These are phyloP conservation scores for Drosophila insularis DNA, from an alignment of 1,140 invertebrate species.

Conservation along the genomic window DNA sequence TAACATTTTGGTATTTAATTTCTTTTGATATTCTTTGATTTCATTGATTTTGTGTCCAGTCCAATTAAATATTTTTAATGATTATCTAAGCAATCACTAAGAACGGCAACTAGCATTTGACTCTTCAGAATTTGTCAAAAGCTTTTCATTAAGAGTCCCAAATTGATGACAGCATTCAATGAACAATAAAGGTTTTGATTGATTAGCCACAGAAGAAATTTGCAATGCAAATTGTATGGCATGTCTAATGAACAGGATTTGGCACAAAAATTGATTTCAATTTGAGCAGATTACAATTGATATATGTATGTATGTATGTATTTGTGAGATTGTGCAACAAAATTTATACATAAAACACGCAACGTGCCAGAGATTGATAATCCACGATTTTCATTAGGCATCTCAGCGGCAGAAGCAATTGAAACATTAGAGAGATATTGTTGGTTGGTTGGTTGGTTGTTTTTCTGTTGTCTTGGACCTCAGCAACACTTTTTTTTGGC, in stretches of 20 bases:
- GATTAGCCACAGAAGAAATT: conserved; percentile 46
- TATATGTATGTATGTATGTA: neutral
- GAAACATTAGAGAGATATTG: conserved; percentile 56
- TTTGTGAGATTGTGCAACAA: conserved; percentile 53
- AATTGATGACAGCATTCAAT: conserved; percentile 7
- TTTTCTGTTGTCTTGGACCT: too few relatives aligned
- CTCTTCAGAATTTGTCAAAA: neutral
- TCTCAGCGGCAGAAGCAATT: conserved; percentile 42
- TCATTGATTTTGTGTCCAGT: conserved; percentile 30
- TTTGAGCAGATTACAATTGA: conserved; percentile 65
- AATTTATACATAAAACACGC: conserved; percentile 38
- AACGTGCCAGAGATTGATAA: conserved; percentile 66
- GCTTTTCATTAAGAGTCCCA: neutral
- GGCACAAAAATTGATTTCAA: conserved; percentile 30
- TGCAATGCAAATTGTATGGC: conserved; percentile 51
- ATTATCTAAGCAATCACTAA: conserved; percentile 11
- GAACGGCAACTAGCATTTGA: neutral
- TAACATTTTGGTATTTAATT: conserved; percentile 39
- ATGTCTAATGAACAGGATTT: conserved; percentile 37
- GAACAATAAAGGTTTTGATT: conserved; percentile 51
- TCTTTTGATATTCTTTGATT: neutral
- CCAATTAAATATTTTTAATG: conserved; percentile 37
- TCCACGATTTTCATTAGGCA: conserved; percentile 66
- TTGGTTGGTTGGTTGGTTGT: too few relatives aligned
- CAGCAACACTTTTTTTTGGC: conserved; percentile 21